phyloP scores from a whole-genome alignment of 2,888 invertebrate species.

The Tetragonula carbonaria region DNA sequence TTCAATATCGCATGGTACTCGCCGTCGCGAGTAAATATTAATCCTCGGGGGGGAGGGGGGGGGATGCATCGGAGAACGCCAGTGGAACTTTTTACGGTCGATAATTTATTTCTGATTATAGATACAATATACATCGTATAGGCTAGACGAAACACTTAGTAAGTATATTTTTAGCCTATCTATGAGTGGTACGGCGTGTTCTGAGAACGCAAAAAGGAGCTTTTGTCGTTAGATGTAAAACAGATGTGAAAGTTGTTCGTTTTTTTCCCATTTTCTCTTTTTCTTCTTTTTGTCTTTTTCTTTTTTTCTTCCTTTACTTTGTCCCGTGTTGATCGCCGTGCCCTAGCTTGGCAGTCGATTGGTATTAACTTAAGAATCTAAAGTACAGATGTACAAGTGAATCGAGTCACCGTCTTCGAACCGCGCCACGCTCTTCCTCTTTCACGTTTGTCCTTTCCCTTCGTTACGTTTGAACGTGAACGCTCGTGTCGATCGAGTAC shows the following conservation, averaged over 20 bases:
- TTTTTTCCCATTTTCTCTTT: background rate
- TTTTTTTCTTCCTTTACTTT: background rate
- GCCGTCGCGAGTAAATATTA: background rate
- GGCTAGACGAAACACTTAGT: slow-evolving; percentile 81
- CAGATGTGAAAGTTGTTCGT: slow-evolving; percentile 53
- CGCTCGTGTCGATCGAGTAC: slow-evolving; percentile 53
- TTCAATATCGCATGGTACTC: slow-evolving; percentile 11
- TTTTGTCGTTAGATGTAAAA: slow-evolving; percentile 62
- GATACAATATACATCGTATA: slow-evolving; percentile 80
- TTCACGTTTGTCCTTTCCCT: slow-evolving; percentile 2
- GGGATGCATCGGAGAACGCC: too few relatives aligned
- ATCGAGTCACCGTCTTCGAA: slow-evolving; percentile 22
- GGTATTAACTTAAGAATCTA: slow-evolving; percentile 39
- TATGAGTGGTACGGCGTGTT: slow-evolving; percentile 74
- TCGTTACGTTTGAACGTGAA: slow-evolving; percentile 44
- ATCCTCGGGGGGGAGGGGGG: background rate
- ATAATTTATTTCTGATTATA: slow-evolving; percentile 80
- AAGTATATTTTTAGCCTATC: slow-evolving; percentile 77
- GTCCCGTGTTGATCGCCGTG: slow-evolving; percentile 44
- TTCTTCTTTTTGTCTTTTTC: background rate
- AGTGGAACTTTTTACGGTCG: slow-evolving; percentile 51
- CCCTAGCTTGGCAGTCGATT: slow-evolving; percentile 44
- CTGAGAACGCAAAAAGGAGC: slow-evolving; percentile 64
- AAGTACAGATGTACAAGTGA: slow-evolving; percentile 46
- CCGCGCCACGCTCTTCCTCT: slow-evolving; percentile 17